Base-by-base conservation (phyloP, 2,113 vertebrate species). In the Seriola aureovittata region DNA sequence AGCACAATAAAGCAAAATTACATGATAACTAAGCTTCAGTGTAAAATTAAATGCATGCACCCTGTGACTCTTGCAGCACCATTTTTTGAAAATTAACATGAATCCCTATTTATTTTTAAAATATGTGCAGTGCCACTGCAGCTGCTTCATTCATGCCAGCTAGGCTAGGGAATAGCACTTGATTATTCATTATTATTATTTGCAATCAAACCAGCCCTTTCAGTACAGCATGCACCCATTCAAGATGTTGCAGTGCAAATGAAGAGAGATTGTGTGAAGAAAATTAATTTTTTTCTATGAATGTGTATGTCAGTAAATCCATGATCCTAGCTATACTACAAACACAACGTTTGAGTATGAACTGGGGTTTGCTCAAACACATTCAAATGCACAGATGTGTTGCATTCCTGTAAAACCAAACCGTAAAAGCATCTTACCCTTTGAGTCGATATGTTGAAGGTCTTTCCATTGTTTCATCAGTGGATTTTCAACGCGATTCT, bases 381-480 rank as follows among this genome's bases (percentile, higher is more conserved):
- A 62, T 71, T 66, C 3, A 55, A 73, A 86, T 40, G 38, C n/a
- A 32, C n/a, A n/a, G 44, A 58, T 75, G 48, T 75, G 54, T 84
- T 72, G 34, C 50, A 68, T 85, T 66, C 68, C 62, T 71, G 54
- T 29, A 1, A 60, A 69, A 70, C 32, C 4, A 63, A 70, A 23
- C 3, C 23, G 3, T 38, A 2, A 25, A 44, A 34, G 40, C 12
- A 57, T 79, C 92, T 93, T 88, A 94, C 93, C 91, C 57, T 83
- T 78, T 67, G 63, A 46, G 81, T 76, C n/a, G 64, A 76, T 8
- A 2, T 3, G 32, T 40, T 69, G 67, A 74, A 48, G 73, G 54
- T 86, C 36, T 84, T 54, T 58, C 57, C 90, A 91, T 92, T 62
- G 78, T 81, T 87, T 46, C 8, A 64, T 59, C 66, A 40, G 67